Evolutionary conservation across 64 coral and sea anemone genomes (phyloP).

Genomic region (Astreopora myriophthalma): DNA sequence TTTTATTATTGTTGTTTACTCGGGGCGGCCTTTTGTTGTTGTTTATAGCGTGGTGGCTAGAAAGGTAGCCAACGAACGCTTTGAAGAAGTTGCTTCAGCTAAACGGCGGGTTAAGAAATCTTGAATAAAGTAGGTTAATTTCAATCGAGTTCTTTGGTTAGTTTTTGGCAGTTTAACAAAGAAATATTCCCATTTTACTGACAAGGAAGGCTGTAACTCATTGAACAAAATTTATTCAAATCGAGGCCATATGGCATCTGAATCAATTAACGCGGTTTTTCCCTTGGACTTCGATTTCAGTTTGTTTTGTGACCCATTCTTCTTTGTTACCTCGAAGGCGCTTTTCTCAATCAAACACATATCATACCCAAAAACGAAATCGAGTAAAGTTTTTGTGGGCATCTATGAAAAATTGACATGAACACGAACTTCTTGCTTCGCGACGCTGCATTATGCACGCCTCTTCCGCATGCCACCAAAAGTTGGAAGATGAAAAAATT

Average conservation of each 20-base stretch:
- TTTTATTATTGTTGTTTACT: slow-evolving; percentile 89
- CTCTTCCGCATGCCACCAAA: neutral
- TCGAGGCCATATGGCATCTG: slow-evolving; percentile 52
- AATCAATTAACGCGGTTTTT: slow-evolving; percentile 32
- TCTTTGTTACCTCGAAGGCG: neutral
- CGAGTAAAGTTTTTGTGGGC: neutral
- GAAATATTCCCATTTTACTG: neutral
- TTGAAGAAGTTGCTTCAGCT: neutral
- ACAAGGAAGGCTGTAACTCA: slow-evolving; percentile 1
- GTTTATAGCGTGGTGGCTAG: slow-evolving; percentile 66
- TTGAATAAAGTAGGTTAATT: neutral
- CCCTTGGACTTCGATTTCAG: neutral
- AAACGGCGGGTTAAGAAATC: neutral
- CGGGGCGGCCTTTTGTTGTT: slow-evolving; percentile 72
- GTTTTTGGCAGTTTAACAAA: slow-evolving; percentile 9
- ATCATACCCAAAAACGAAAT: neutral
- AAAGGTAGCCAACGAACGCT: neutral
- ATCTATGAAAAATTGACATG: neutral
- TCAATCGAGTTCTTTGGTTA: slow-evolving; percentile 5
- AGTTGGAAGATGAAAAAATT: neutral
- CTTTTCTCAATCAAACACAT: neutral
- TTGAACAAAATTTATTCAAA: slow-evolving; percentile 65
- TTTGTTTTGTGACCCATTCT: neutral
- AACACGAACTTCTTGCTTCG: slow-evolving; percentile 16
- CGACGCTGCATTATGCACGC: neutral